A percentile compares a stretch with the other conserved stretches of the same genome.
phyloP scores from a whole-genome alignment of 2,113 vertebrate species.

The Rhagologus leucostigma region DNA sequence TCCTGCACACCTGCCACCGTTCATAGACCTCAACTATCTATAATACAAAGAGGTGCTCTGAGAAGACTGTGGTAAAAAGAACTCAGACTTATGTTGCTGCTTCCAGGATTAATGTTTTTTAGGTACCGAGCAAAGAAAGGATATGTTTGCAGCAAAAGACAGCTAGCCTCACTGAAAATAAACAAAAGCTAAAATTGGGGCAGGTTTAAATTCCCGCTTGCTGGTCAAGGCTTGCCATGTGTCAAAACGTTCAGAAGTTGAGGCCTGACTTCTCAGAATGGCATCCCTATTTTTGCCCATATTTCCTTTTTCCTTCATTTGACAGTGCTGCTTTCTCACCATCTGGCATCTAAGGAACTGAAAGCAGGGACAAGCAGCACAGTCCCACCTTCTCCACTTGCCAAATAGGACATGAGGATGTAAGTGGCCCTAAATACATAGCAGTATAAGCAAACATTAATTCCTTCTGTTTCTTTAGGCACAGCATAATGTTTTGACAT shows the following conservation, averaged over 20 bases:
- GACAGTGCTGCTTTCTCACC: not conserved
- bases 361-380: not conserved
- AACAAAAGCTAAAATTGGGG: not conserved
- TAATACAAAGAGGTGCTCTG: not conserved
- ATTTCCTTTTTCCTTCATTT: not conserved
- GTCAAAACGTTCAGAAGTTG: not conserved
- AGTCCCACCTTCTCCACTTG: not conserved
- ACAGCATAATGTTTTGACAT: not conserved
- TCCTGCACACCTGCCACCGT: not conserved
- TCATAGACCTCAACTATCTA: not conserved
- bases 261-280: not conserved
- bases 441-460: not conserved
- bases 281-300: not conserved
- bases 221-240: not conserved
- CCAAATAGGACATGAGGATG: not conserved
- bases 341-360: not conserved
- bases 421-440: not conserved
- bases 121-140: not conserved
- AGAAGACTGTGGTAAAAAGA: not conserved
- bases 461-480: not conserved
- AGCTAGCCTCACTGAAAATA: not conserved
- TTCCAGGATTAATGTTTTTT: not conserved
- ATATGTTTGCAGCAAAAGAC: not conserved
- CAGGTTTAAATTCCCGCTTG: not conserved
- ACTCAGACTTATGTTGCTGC: not conserved